Base-by-base conservation (phyloP, 1,140 invertebrate genomes). In the Drosophila ercepeae region DNA sequence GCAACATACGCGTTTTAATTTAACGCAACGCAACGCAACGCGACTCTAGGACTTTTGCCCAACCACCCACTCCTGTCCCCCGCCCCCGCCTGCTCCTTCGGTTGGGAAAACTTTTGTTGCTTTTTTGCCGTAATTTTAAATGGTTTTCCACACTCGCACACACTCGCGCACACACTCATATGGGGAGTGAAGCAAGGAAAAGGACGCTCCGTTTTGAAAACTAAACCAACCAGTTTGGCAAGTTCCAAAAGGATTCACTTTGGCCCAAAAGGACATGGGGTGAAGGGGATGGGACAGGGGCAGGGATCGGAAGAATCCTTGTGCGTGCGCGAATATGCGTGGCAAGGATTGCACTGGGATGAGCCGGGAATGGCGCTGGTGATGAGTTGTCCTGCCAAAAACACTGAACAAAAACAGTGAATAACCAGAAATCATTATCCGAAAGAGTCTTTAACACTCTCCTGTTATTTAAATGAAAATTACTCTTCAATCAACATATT, bases 1-100 rank as follows among this genome's bases (percentile, higher is more conserved):
- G 86, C 86, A 89, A 89, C 86, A 89, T 86, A 83, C 82, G 82
- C 77, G 74, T 76, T 72, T 83, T 75, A 78, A 89, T 83, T 86
- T 82, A 88, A 88, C 63, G 82, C 79, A 84, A 75, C 61, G 58
- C 65, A 67, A 65, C 52, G 39, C 39, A 44, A 54, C 70, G 76
- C 75, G 77, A 59, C 36, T 55, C 51, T 45, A 52, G 69, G 34
- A 41, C 65, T 42, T 48, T n/a, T 14, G 13, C 42, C 67, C 6
- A 16, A 29, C 60, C 8, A 16, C 36, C 36, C 13, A 39, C 51
- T 18, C 39, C 52, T 25, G 21, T 16, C 39, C n/a, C 27, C 34
- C 14, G 13, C 4, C 42, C n/a, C 13, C 23, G 18, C n/a, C 39
- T 45, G 27, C 23, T 36, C 41, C 65, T 51, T 54, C 34, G 36